phyloP scores from a whole-genome alignment of 1,140 invertebrate species.

The Portunus trituberculatus region DNA sequence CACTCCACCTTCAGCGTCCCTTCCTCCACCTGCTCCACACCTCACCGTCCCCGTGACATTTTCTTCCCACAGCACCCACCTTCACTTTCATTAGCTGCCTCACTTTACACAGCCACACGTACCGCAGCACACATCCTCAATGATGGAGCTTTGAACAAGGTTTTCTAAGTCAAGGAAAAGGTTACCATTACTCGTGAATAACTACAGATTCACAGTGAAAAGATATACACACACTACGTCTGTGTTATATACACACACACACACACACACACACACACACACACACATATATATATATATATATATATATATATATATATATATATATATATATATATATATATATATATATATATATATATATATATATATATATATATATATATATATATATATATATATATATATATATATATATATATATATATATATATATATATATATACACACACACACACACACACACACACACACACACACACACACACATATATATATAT shows the following conservation, averaged over 20 bases:
- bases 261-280: not conserved
- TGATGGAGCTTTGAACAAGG: too few relatives aligned
- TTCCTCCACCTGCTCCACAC: too few relatives aligned
- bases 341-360: conserved; percentile 53
- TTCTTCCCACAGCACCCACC: too few relatives aligned
- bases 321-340: conserved; percentile 39
- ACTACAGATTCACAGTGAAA: too few relatives aligned
- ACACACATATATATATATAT: conserved; percentile 38
- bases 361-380: conserved; percentile 58
- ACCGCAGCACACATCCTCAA: too few relatives aligned
- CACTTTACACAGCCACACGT: too few relatives aligned
- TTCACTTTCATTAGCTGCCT: too few relatives aligned
- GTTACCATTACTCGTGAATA: too few relatives aligned
- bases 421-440: conserved; percentile 56
- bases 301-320: conserved; percentile 43
- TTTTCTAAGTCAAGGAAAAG: too few relatives aligned
- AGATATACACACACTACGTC: too few relatives aligned
- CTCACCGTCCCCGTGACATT: too few relatives aligned
- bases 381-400: conserved; percentile 52
- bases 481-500: conserved; percentile 48
- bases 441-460: conserved; percentile 37
- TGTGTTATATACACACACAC: not conserved
- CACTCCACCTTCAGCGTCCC: too few relatives aligned
- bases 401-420: conserved; percentile 50
- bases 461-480: conserved; percentile 30